Conservation (phyloP, 2,113 vertebrate species). For the Pangasianodon gigas region DNA sequence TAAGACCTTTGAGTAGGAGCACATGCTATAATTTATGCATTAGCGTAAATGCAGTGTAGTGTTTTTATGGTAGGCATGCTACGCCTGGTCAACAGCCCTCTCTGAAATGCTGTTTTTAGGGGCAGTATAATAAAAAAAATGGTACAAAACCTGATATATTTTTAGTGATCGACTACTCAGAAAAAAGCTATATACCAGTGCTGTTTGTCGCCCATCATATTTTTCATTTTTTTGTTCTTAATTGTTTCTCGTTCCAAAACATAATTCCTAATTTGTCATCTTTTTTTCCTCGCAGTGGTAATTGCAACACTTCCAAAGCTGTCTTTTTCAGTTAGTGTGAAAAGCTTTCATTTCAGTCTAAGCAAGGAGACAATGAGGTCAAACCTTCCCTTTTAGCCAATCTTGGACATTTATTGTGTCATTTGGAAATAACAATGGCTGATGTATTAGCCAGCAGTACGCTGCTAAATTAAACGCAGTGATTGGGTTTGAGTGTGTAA, state of each 20-base stretch:
- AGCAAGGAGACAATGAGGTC: slow-evolving; percentile 62
- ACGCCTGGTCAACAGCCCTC: too few relatives aligned
- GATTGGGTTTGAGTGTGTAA: not conserved
- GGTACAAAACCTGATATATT: not conserved
- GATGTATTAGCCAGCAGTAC: slow-evolving; percentile 69
- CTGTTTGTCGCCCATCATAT: not conserved
- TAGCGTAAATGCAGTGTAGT: not conserved
- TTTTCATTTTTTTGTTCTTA: not conserved
- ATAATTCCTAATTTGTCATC: not conserved
- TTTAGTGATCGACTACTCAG: not conserved
- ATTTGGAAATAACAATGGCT: slow-evolving; percentile 64
- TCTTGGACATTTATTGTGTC: slow-evolving; percentile 72
- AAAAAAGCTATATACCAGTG: not conserved
- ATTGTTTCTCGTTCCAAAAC: not conserved
- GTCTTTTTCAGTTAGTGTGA: slow-evolving; percentile 62
- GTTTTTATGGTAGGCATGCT: not conserved
- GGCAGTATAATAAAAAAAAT: too few relatives aligned
- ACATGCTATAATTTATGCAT: not conserved
- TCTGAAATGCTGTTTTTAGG: not conserved
- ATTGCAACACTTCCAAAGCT: slow-evolving; percentile 70
- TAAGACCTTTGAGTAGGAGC: not conserved
- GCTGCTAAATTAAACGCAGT: slow-evolving; percentile 58
- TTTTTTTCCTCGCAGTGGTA: slow-evolving; percentile 67
- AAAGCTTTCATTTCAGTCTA: slow-evolving; percentile 53
- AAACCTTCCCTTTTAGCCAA: slow-evolving; percentile 62